Conservation (phyloP, 2,888 invertebrate species). For the Rhagonycha fulva region DNA sequence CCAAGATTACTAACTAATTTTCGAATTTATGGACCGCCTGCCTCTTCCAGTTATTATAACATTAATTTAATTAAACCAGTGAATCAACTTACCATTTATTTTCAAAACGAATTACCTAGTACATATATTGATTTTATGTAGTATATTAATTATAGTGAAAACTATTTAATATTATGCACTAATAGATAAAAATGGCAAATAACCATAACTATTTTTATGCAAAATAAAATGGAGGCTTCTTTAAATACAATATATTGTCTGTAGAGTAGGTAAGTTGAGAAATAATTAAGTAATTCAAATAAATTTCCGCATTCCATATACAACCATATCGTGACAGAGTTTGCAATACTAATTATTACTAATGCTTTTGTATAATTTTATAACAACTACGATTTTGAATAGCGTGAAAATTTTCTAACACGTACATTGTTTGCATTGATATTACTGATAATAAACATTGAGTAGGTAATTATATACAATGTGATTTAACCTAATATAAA, state of each 20-base stretch:
- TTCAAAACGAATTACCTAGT: background rate
- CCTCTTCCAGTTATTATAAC: too few relatives aligned
- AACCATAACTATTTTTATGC: background rate
- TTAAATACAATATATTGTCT: background rate
- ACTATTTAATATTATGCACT: background rate
- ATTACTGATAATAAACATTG: constrained; percentile 16
- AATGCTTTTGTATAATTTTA: constrained; percentile 22
- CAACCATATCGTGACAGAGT: constrained; percentile 15
- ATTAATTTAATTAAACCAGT: too few relatives aligned
- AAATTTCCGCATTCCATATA: constrained; percentile 25
- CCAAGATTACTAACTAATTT: too few relatives aligned
- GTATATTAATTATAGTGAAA: background rate
- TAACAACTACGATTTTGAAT: constrained; percentile 17
- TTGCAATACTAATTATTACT: constrained; percentile 19
- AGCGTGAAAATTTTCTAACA: constrained; percentile 28
- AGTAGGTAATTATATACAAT: constrained; percentile 6
- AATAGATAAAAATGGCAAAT: background rate
- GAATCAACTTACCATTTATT: background rate
- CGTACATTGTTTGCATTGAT: constrained; percentile 19
- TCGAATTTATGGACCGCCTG: too few relatives aligned
- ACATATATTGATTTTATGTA: too few relatives aligned
- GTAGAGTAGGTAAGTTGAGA: background rate
- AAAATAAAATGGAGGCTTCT: background rate
- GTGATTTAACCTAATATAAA: background rate
- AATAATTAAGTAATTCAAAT: background rate